Conservation (phyloP, 2,888 invertebrate species). For the Apodemia hepburni region DNA sequence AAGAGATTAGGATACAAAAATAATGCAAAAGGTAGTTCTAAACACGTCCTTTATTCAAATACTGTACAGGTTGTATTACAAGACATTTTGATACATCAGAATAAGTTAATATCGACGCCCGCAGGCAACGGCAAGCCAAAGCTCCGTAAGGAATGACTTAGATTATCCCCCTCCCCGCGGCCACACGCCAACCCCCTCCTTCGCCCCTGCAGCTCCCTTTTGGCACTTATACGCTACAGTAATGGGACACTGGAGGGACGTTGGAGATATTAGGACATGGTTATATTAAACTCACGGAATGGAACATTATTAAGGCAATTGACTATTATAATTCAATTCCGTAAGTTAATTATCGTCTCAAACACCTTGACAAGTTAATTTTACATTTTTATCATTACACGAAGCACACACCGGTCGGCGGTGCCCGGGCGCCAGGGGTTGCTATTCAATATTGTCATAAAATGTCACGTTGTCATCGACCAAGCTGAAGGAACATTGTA, state of each 20-base stretch:
- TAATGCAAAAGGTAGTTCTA: slow-evolving; percentile 36
- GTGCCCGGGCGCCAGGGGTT: not conserved
- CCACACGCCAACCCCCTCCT: slow-evolving; percentile 23
- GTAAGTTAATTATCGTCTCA: not conserved
- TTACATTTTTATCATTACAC: too few relatives aligned
- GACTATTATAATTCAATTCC: not conserved
- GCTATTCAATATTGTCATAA: not conserved
- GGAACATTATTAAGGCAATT: not conserved
- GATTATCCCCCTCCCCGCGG: slow-evolving; percentile 33
- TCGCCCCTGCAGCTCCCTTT: slow-evolving; percentile 17
- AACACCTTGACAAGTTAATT: not conserved
- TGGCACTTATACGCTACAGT: slow-evolving; percentile 1
- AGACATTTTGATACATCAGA: slow-evolving; percentile 36
- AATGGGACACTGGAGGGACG: not conserved
- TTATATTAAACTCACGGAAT: not conserved
- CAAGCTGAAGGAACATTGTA: not conserved
- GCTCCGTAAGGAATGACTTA: slow-evolving; percentile 61
- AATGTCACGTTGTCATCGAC: slow-evolving; percentile 5
- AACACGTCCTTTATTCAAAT: slow-evolving; percentile 76
- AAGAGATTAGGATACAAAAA: not conserved
- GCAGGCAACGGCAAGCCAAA: slow-evolving; percentile 42
- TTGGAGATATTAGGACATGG: not conserved
- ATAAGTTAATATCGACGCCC: slow-evolving; percentile 29
- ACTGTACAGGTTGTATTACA: slow-evolving; percentile 67
- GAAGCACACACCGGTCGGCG: too few relatives aligned